A percentile compares a stretch with the other conserved stretches of the same genome.
Conservation (phyloP, 1,140 invertebrate genomes). For the Eurosta solidaginis region DNA sequence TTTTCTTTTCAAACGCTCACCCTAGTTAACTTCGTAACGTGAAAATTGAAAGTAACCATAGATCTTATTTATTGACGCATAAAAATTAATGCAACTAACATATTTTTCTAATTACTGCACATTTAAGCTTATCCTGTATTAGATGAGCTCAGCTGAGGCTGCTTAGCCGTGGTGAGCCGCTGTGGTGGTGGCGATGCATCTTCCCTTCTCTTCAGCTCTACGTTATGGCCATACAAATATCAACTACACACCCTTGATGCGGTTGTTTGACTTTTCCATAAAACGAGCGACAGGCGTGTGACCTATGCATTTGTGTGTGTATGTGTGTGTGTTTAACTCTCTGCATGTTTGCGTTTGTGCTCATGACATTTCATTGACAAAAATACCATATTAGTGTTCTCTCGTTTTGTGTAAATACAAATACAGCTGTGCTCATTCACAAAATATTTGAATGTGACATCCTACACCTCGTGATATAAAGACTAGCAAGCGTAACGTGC, state of each 20-base stretch:
- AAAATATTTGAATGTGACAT: slow-evolving; percentile 13
- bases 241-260: neutral
- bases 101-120: slow-evolving; percentile 30
- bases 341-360: neutral
- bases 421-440: slow-evolving; percentile 23
- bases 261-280: neutral
- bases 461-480: neutral
- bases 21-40: neutral
- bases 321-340: neutral
- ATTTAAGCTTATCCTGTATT: slow-evolving; percentile 26
- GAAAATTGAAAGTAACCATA: neutral
- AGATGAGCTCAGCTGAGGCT: neutral
- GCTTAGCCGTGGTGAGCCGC: neutral
- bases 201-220: neutral
- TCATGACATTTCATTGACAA: neutral
- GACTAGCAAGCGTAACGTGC: neutral
- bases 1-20: neutral
- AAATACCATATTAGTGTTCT: neutral
- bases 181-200: neutral
- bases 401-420: neutral
- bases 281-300: neutral
- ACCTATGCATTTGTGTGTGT: neutral
- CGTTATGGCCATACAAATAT: neutral
- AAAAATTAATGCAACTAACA: slow-evolving; percentile 27
- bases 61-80: slow-evolving; percentile 26